Conservation (phyloP, 2,888 invertebrate genomes). For the Malacosoma neustria region DNA sequence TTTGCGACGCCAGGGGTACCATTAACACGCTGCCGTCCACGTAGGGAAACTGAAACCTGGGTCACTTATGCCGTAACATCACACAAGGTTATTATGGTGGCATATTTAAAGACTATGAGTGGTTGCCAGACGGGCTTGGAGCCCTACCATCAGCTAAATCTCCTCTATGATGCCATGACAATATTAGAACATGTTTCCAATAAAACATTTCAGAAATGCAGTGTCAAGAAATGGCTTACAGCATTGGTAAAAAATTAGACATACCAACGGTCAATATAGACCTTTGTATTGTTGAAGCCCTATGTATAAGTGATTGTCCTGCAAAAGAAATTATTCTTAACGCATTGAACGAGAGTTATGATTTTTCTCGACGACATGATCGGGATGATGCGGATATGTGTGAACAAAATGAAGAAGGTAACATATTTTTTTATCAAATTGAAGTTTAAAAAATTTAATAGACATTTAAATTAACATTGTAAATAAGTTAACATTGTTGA, state of each 20-base stretch:
- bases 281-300: slow-evolving; percentile 59
- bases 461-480: not conserved
- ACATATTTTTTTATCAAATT: not conserved
- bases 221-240: slow-evolving; percentile 55
- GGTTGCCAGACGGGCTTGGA: too few relatives aligned
- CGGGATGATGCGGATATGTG: slow-evolving; percentile 21
- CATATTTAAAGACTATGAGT: too few relatives aligned
- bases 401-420: slow-evolving; percentile 16
- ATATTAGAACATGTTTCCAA: too few relatives aligned
- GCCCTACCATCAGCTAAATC: too few relatives aligned
- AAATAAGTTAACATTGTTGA: not conserved
- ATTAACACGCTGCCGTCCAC: too few relatives aligned
- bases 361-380: slow-evolving; percentile 19
- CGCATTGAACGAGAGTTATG: slow-evolving; percentile 44
- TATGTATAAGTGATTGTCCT: slow-evolving; percentile 33
- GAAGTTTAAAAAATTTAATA: not conserved
- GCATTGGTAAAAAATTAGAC: slow-evolving; percentile 47
- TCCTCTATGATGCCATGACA: too few relatives aligned
- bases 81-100: too few relatives aligned
- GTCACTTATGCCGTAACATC: too few relatives aligned
- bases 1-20: too few relatives aligned
- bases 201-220: slow-evolving; percentile 37
- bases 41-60: too few relatives aligned
- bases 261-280: slow-evolving; percentile 69
- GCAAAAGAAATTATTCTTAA: slow-evolving; percentile 31